These are phyloP conservation scores for Bradypodion pumilum DNA, from an alignment of 2,797 vertebrate species.

Conservation along the genomic window DNA sequence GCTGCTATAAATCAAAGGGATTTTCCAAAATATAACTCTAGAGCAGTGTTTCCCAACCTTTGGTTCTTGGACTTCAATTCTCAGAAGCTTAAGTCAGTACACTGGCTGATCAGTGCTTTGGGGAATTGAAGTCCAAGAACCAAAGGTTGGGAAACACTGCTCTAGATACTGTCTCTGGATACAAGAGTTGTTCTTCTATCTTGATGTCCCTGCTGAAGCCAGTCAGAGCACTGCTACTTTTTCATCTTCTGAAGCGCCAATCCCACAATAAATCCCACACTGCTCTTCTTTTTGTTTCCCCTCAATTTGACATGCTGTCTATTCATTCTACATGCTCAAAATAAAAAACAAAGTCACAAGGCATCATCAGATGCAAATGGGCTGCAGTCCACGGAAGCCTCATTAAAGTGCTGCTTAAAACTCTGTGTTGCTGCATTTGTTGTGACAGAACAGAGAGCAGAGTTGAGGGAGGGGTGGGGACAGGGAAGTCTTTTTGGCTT, in stretches of 20 bases:
- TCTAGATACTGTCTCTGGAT: not conserved
- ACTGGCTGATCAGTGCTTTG: too few relatives aligned
- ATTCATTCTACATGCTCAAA: not conserved
- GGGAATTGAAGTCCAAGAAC: too few relatives aligned
- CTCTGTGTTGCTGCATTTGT: too few relatives aligned
- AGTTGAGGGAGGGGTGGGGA: too few relatives aligned
- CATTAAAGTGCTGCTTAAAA: too few relatives aligned
- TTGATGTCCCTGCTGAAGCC: not conserved
- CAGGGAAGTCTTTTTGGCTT: not conserved
- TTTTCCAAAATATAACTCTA: too few relatives aligned
- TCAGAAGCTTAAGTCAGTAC: too few relatives aligned
- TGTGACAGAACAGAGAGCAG: too few relatives aligned
- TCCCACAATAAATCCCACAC: not conserved
- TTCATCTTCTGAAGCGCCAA: not conserved
- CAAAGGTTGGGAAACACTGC: too few relatives aligned
- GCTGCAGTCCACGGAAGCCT: not conserved
- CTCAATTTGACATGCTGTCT: not conserved
- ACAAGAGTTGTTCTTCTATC: not conserved
- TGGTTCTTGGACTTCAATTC: too few relatives aligned
- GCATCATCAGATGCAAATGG: not conserved
- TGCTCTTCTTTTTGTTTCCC: not conserved
- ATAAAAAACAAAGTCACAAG: not conserved
- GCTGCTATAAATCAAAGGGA: too few relatives aligned
- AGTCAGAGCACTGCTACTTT: not conserved
- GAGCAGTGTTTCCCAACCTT: too few relatives aligned